Conservation (phyloP, 2,888 invertebrate genomes). For the Agrochola macilenta region DNA sequence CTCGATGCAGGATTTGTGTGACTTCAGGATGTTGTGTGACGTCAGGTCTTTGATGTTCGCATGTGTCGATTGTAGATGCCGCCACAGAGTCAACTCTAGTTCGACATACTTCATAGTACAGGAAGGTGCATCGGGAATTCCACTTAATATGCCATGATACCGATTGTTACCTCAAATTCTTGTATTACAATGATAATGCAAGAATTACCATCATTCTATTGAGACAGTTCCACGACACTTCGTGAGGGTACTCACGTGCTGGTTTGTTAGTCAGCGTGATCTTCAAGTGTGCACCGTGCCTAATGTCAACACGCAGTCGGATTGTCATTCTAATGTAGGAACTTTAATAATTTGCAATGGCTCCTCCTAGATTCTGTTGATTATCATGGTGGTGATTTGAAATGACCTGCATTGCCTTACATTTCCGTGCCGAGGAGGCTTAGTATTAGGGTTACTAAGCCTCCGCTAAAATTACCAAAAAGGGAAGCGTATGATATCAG, state of each 20-base stretch:
- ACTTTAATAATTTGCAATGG: background rate
- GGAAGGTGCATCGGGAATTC: background rate
- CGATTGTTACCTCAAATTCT: constrained; percentile 51
- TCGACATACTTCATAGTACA: background rate
- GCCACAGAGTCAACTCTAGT: no score
- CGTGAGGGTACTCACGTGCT: constrained; percentile 68
- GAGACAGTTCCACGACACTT: constrained; percentile 53
- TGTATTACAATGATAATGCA: constrained; percentile 60
- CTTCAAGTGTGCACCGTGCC: constrained; percentile 54
- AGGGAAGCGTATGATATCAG: background rate
- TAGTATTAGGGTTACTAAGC: no score
- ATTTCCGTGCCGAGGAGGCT: no score
- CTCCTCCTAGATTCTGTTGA: background rate
- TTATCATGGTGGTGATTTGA: background rate
- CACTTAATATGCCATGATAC: background rate
- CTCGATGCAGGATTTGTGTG: no score
- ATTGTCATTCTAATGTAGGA: constrained; percentile 51
- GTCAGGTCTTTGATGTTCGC: no score
- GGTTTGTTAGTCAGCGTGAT: constrained; percentile 48
- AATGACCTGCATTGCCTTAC: background rate
- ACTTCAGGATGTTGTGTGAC: no score
- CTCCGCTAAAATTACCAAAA: background rate
- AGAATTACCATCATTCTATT: constrained; percentile 48
- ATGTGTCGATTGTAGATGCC: no score
- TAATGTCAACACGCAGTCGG: constrained; percentile 45